Conservation (phyloP, 2,888 invertebrate genomes). For the Epicampocera succincta region DNA sequence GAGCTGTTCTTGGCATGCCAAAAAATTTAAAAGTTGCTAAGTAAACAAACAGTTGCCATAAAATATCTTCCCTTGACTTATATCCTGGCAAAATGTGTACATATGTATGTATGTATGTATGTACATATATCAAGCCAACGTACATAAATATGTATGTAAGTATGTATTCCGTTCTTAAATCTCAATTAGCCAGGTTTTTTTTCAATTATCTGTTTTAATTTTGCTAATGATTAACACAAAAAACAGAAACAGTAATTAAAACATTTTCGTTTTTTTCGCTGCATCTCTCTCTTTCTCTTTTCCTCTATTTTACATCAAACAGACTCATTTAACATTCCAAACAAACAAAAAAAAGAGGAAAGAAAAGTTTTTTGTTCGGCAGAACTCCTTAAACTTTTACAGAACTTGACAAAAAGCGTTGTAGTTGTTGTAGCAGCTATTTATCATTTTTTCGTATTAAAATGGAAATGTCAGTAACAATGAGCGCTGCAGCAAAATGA, state of each 20-base stretch:
- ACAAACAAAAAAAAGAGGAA: not conserved
- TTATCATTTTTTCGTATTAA: constrained; percentile 26
- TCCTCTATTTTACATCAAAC: constrained; percentile 3
- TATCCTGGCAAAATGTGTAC: too few species aligned
- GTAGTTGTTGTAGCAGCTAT: constrained; percentile 13
- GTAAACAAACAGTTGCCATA: too few species aligned
- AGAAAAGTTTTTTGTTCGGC: not conserved
- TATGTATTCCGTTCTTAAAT: constrained; percentile 5
- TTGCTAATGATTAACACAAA: constrained; percentile 1
- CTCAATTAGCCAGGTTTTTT: constrained; percentile 6
- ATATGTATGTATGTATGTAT: too few species aligned
- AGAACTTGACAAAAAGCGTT: constrained; percentile 20
- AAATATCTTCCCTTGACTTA: too few species aligned
- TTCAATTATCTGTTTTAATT: constrained; percentile 14
- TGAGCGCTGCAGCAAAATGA: not conserved
- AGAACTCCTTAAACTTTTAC: not conserved
- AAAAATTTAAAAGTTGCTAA: too few species aligned
- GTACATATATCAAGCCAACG: too few species aligned
- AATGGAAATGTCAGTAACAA: constrained; percentile 44
- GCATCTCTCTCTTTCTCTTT: too few species aligned
- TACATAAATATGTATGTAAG: not conserved
- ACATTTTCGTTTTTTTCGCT: constrained; percentile 12
- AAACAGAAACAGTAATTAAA: constrained; percentile 37
- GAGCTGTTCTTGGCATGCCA: too few species aligned
- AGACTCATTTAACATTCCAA: constrained; percentile 29